Evolutionary conservation across 2,113 vertebrate genomes (phyloP).

Genomic region (Pan troglodytes): NHGRI_mPanTro3-v2.1_pri NC_072410.2:102978001-102978500

Average conservation of each 20-base stretch:
- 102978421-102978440: neutral
- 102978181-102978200: neutral
- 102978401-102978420: neutral
- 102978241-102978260: neutral
- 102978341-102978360: neutral
- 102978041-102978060: neutral
- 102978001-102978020: neutral
- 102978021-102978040: neutral
- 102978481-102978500: fast-evolving
- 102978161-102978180: neutral
- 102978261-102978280: neutral
- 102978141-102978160: neutral
- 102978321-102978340: neutral
- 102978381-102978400: neutral
- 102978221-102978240: neutral
- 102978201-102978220: neutral
- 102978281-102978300: neutral
- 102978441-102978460: neutral
- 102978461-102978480: neutral
- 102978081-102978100: neutral
- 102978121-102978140: neutral
- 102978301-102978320: neutral
- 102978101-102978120: neutral
- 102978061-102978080: neutral
- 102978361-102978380: neutral